Evolutionary conservation across 2,113 vertebrate species (phyloP).

Genomic region (Anser cygnoides): DNA sequence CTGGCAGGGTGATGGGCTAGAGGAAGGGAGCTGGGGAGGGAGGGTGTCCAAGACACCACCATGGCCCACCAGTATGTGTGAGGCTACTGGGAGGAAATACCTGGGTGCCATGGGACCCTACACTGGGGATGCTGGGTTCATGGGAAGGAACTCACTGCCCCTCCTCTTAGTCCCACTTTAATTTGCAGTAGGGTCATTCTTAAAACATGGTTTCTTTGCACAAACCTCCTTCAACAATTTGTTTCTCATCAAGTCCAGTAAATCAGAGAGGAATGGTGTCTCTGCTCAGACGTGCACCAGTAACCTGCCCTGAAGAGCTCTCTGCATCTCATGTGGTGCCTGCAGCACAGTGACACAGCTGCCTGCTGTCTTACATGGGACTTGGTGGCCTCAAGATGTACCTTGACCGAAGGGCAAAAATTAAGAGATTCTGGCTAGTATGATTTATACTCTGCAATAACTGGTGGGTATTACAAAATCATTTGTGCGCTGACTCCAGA

Average conservation of each 20-base stretch:
- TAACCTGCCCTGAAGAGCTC: background rate
- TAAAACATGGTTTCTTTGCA: background rate
- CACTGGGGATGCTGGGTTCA: background rate
- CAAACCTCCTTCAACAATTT: background rate
- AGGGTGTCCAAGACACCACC: background rate
- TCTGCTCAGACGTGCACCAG: background rate
- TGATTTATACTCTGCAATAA: background rate
- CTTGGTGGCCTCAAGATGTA: background rate
- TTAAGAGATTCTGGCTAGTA: background rate
- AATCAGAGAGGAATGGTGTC: background rate
- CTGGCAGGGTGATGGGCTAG: background rate
- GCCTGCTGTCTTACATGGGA: background rate
- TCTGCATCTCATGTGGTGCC: rapidly evolving
- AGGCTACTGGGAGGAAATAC: background rate
- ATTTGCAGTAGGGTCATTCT: background rate
- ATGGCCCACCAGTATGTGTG: background rate
- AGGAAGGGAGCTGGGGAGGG: background rate
- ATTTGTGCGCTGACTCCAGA: background rate
- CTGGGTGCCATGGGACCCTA: background rate
- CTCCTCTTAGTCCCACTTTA: background rate
- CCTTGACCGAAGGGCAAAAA: background rate
- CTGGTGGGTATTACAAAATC: background rate
- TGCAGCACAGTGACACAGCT: background rate
- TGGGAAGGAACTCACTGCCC: background rate
- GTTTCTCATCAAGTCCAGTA: background rate